phyloP scores from a whole-genome alignment of 2,888 invertebrate species.

The Acleris holmiana region DNA sequence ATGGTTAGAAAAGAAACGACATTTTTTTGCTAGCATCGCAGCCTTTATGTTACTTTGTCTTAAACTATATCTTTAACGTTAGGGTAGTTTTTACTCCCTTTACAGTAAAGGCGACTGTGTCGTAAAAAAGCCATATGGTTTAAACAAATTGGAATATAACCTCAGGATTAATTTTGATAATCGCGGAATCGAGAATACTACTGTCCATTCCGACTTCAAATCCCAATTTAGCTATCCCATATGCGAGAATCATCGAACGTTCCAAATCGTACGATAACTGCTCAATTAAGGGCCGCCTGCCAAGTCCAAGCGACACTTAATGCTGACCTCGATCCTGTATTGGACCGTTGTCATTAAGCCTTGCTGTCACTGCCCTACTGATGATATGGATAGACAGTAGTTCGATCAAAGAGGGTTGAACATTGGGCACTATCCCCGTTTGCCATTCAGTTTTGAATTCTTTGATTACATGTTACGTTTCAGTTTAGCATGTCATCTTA shows the following conservation, averaged over 20 bases:
- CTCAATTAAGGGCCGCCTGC: constrained; percentile 70
- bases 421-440: constrained; percentile 47
- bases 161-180: not conserved
- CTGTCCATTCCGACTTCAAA: not conserved
- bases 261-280: constrained; percentile 53
- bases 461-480: constrained; percentile 49
- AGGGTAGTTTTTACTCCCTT: no score
- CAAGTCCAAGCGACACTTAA: constrained; percentile 73
- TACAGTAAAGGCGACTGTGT: no score
- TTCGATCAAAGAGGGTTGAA: constrained; percentile 69
- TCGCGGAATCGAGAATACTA: not conserved
- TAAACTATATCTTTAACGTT: no score
- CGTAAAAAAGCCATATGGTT: no score
- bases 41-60: no score
- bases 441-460: constrained; percentile 51
- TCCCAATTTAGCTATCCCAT: constrained; percentile 13
- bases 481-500: constrained; percentile 48
- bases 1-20: no score
- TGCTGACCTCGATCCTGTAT: constrained; percentile 75
- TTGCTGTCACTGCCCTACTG: constrained; percentile 61
- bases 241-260: constrained; percentile 25
- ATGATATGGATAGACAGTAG: constrained; percentile 62
- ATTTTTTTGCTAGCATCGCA: no score
- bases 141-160: no score
- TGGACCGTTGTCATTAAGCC: constrained; percentile 75